Evolutionary conservation across 1,140 invertebrate species (phyloP).

Genomic region (Eumaeus atala): DNA sequence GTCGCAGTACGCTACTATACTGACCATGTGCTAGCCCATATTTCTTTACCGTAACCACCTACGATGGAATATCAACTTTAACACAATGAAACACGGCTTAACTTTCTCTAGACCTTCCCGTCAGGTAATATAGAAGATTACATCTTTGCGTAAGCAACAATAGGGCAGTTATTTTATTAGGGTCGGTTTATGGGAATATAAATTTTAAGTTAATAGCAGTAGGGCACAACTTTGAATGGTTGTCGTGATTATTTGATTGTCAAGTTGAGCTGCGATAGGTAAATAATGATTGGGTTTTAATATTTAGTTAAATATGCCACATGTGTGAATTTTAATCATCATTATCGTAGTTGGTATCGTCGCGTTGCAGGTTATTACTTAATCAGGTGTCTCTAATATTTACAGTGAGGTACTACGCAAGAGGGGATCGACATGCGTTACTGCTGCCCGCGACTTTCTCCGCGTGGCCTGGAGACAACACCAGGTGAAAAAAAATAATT

Average conservation of each 20-base stretch:
- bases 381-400: too few species aligned
- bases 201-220: slow-evolving; percentile 21
- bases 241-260: slow-evolving; percentile 41
- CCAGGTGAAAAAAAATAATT: too few species aligned
- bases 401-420: too few species aligned
- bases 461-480: too few species aligned
- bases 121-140: slow-evolving; percentile 68
- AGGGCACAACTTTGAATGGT: slow-evolving; percentile 33
- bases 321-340: slow-evolving; percentile 26
- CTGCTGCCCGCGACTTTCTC: too few species aligned
- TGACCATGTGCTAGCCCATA: slow-evolving; percentile 28
- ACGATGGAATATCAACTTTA: slow-evolving; percentile 23
- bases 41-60: slow-evolving; percentile 17
- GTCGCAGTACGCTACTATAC: slow-evolving; percentile 23
- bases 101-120: slow-evolving; percentile 38
- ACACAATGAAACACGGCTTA: slow-evolving; percentile 14
- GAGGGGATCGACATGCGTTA: too few species aligned
- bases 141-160: slow-evolving; percentile 67
- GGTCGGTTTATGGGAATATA: slow-evolving; percentile 35
- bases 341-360: neutral
- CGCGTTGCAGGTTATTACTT: neutral
- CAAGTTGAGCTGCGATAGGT: slow-evolving; percentile 56
- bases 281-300: slow-evolving; percentile 48
- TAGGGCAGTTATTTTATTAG: slow-evolving; percentile 63
- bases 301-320: slow-evolving; percentile 31